Base-by-base conservation (phyloP, 2,797 vertebrate genomes). In the Tenualosa thibaudeaui region DNA sequence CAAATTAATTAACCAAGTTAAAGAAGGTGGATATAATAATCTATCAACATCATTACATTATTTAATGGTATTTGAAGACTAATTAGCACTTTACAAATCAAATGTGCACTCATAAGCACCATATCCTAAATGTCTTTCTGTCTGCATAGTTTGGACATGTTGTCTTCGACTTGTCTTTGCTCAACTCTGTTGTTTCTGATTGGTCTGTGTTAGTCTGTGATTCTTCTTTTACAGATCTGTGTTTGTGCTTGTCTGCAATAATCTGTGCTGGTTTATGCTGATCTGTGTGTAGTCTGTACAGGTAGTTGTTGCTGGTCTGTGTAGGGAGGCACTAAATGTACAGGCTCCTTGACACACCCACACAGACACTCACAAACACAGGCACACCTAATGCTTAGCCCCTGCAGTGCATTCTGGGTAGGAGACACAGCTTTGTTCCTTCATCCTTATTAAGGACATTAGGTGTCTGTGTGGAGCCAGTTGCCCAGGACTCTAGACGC, bases 401-500 rank as follows among this genome's bases (percentile, higher is more conserved):
- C 26, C 31, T 31, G 31, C 37, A 43, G 40, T 78, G 71, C 71
- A 78, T 78, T 78, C 17, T 78, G 71, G 71, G 71, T 43, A 78
- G 56, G 82, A 75, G 50, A 68, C 83, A 81, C 71, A 62, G 83
- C 84, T 88, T 82, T 81, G 46, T 31, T 71, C 68, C 81, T 86
- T 88, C 85, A 87, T 89, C 87, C 87, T 84, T 78, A 86, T 89
- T 87, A 86, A 82, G 82, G 40, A 84, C 65, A 83, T 81, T 86
- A 84, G 54, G 78, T 15, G 58, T 75, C 81, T 81, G 22, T 71
- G 65, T 15, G 65, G 31, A 7, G 58, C n/a, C 56, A 22, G 19
- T 65, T 24, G 19, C 22, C 19, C 56, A 22, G 58, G n/a, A 62
- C 7, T 62, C 58, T 62, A n/a, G 7, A 19, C 1, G 56, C 22